phyloP scores from a whole-genome alignment of 1,140 invertebrate species.

The Drosophila parabipectinata region DNA sequence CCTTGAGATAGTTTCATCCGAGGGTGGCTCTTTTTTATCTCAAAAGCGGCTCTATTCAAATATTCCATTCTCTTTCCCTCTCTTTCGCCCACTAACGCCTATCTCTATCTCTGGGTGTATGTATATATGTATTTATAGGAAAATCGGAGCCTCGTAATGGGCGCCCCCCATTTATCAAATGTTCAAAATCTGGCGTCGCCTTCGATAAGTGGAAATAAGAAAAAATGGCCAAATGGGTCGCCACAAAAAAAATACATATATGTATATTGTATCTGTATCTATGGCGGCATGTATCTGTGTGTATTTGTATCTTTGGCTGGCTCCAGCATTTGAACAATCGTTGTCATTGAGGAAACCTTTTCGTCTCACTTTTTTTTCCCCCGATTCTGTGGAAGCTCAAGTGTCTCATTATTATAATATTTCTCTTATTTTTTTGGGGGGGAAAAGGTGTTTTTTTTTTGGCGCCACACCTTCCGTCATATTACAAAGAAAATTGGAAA shows the following conservation, averaged over 20 bases:
- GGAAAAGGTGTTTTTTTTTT: background rate
- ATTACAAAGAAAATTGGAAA: constrained; percentile 26
- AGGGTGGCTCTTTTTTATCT: constrained; percentile 1
- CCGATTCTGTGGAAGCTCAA: constrained; percentile 53
- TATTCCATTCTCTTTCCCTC: background rate
- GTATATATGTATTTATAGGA: constrained; percentile 6
- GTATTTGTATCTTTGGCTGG: constrained; percentile 30
- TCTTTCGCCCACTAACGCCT: background rate
- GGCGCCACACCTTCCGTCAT: constrained; percentile 5
- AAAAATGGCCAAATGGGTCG: constrained; percentile 70
- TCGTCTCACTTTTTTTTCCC: background rate
- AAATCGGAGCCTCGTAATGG: constrained; percentile 61
- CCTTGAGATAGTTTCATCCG: background rate
- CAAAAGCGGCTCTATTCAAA: background rate
- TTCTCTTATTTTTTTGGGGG: background rate
- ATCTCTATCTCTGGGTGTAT: background rate
- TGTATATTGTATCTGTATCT: constrained; percentile 11
- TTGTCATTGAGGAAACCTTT: constrained; percentile 49
- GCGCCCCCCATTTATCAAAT: constrained; percentile 71
- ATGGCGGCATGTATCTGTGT: constrained; percentile 11
- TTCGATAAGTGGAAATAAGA: constrained; percentile 72
- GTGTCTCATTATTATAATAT: constrained; percentile 63
- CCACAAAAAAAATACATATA: constrained; percentile 10
- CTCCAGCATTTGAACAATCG: constrained; percentile 50
- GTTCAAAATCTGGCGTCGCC: constrained; percentile 66